A percentile compares a stretch with the other conserved stretches of the same genome.
phyloP scores from a whole-genome alignment of 2,888 invertebrate genomes.

The Acronicta alni region DNA sequence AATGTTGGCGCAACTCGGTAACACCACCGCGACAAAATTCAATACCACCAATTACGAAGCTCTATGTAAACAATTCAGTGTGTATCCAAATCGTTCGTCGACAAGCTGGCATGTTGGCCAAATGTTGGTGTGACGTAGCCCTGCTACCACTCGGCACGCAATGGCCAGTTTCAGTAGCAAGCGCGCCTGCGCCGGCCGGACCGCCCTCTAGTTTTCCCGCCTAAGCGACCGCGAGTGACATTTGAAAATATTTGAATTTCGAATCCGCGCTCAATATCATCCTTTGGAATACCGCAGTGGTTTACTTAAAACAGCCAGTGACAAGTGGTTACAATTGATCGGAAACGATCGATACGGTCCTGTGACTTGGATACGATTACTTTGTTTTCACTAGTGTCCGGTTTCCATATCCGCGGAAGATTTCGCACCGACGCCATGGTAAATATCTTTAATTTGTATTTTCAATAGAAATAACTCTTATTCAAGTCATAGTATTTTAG shows the following conservation, averaged over 20 bases:
- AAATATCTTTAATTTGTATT: slow-evolving; percentile 54
- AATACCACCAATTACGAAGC: slow-evolving; percentile 58
- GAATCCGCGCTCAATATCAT: slow-evolving; percentile 53
- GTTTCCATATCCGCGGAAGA: slow-evolving; percentile 64
- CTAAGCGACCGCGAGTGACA: slow-evolving; percentile 78
- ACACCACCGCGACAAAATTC: slow-evolving; percentile 65
- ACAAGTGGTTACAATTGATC: slow-evolving; percentile 51
- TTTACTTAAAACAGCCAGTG: slow-evolving; percentile 59
- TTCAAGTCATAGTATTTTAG: slow-evolving; percentile 32
- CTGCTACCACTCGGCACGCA: slow-evolving; percentile 62
- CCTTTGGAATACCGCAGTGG: slow-evolving; percentile 56
- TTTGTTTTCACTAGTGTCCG: slow-evolving; percentile 62
- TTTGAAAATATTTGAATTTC: slow-evolving; percentile 66
- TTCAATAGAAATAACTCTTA: slow-evolving; percentile 28
- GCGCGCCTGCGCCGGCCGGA: slow-evolving; percentile 79
- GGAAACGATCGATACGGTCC: slow-evolving; percentile 56
- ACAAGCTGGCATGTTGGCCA: slow-evolving; percentile 67
- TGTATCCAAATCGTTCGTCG: slow-evolving; percentile 63
- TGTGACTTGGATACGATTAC: slow-evolving; percentile 63
- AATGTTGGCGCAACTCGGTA: slow-evolving; percentile 52
- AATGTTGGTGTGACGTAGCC: slow-evolving; percentile 65
- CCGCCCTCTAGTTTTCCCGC: slow-evolving; percentile 76
- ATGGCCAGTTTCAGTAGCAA: slow-evolving; percentile 78
- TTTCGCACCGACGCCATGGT: slow-evolving; percentile 65
- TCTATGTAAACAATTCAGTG: slow-evolving; percentile 65